Evolutionary conservation across 1,140 invertebrate species (phyloP).

Genomic region (Planococcus citri): DNA sequence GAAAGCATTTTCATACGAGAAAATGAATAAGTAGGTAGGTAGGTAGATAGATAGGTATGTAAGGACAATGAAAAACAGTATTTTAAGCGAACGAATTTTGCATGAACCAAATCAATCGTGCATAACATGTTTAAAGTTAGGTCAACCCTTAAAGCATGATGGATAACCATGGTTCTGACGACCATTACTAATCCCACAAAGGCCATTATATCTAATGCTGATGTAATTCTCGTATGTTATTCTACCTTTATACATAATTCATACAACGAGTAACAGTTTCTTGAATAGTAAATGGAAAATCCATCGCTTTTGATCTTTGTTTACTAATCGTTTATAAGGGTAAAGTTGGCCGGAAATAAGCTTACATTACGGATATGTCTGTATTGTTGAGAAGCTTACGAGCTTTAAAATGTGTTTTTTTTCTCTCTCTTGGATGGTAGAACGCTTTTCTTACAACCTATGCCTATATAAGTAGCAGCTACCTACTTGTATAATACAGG

Average conservation of each 20-base stretch:
- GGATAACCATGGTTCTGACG: not conserved
- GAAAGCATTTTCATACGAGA: no score
- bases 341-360: not conserved
- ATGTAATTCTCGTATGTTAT: not conserved
- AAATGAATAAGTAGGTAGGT: no score
- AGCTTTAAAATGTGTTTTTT: no score
- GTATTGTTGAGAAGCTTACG: not conserved
- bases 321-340: not conserved
- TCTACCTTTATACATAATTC: conserved; percentile 7
- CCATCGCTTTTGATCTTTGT: not conserved
- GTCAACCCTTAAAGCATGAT: not conserved
- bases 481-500: no score
- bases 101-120: not conserved
- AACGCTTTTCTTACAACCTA: no score
- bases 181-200: conserved; percentile 6
- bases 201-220: not conserved
- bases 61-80: no score
- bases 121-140: not conserved
- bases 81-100: not conserved
- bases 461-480: no score
- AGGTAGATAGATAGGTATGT: no score
- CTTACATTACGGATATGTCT: not conserved
- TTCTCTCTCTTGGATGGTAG: no score
- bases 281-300: not conserved
- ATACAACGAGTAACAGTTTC: not conserved